Base-by-base conservation (phyloP, 2,888 invertebrate genomes). In the Drosophila mayaguana region DNA sequence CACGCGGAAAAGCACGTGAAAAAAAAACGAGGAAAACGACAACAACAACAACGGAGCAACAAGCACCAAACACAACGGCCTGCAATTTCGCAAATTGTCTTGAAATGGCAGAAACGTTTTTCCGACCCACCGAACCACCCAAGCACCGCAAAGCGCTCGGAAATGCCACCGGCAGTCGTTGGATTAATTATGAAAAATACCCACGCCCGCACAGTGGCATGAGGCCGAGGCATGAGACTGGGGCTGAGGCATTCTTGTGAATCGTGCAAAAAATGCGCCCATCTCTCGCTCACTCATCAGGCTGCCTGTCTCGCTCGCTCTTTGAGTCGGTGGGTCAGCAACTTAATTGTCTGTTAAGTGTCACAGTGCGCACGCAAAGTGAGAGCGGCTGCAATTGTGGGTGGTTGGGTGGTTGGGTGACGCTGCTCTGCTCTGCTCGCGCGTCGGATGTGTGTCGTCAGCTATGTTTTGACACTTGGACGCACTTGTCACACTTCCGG, bases 311-410 rank as follows among this genome's bases (percentile, higher is more conserved):
- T 40, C 53, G 8, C 54, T 34, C 14, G 14, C 57, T 18, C 60
- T 46, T n/a, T 63, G 66, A 42, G 50, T 57, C 71, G 70, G 69
- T 78, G 75, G 84, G 84, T 88, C 84, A 85, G 84, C 86, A 78
- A 72, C 86, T 86, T 85, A 85, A 85, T 85, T 86, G 84, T 85
- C 88, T 81, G 84, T 88, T 88, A 88, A 85, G 88, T 85, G 84
- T 88, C 83, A 81, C 88, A 72, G 73, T 67, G 79, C 53, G 68
- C 20, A 43, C 43, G 43, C 43, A 43, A 43, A 45, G 22, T 81
- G 78, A 63, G 65, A 66, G 54, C 61, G 63, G 59, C 32, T 43
- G 46, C 46, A 46, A n/a, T 46, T 45, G 16, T 43, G 64, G 61
- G 25, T 38, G 63, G 18, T 12, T 43, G 14, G 11, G 34, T 20